phyloP scores from a whole-genome alignment of 2,113 vertebrate genomes.

The Eubucco bourcierii region DNA sequence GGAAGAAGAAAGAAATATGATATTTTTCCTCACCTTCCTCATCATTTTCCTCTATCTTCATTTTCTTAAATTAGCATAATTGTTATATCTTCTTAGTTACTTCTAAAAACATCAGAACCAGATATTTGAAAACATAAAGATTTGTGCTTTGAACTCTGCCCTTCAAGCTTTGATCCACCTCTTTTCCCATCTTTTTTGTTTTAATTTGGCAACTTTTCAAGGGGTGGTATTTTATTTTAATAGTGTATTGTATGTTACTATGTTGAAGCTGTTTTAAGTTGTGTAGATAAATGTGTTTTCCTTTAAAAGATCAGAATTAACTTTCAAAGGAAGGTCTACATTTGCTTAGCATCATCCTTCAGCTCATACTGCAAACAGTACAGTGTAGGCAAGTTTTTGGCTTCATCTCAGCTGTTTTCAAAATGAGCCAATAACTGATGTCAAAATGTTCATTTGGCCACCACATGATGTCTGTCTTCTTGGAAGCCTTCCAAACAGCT shows the following conservation, averaged over 20 bases:
- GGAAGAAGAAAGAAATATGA: not conserved
- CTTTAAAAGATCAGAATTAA: not conserved
- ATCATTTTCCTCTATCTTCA: not conserved
- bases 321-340: conserved; percentile 17
- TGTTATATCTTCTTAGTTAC: not conserved
- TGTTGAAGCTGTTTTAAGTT: not conserved
- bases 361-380: conserved; percentile 18
- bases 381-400: conserved; percentile 19
- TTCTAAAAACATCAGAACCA: not conserved
- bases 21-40: not conserved
- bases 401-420: conserved; percentile 32
- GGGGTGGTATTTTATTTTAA: not conserved
- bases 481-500: conserved; percentile 29
- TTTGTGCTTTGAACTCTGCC: not conserved
- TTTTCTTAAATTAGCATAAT: not conserved
- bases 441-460: conserved; percentile 50
- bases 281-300: not conserved
- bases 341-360: conserved; percentile 54
- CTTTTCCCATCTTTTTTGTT: not conserved
- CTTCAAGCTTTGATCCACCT: not conserved
- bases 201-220: not conserved
- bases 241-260: not conserved
- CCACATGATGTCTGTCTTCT: not conserved
- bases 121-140: not conserved
- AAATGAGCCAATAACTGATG: conserved; percentile 15